Percentiles rank a stretch among this genome's conserved stretches.
These are phyloP conservation scores for Metallyticus violacea DNA, from an alignment of 2,888 invertebrate genomes.

Conservation along the genomic window DNA sequence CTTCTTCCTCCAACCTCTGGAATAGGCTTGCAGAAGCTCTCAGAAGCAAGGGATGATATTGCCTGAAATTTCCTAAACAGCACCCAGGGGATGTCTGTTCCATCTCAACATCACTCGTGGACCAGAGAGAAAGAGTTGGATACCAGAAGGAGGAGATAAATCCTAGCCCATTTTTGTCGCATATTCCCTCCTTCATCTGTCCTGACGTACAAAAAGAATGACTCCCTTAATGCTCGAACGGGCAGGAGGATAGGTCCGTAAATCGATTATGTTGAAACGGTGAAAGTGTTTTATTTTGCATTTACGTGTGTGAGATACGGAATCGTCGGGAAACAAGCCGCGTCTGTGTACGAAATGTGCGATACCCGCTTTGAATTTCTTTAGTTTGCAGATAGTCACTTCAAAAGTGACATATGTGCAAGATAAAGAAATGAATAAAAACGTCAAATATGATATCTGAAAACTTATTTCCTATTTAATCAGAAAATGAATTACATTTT, in stretches of 20 bases:
- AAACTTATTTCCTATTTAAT: too few species aligned
- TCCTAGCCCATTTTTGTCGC: conserved; percentile 7
- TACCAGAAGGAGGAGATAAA: conserved; percentile 2
- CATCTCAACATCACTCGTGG: not conserved
- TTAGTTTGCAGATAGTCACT: not conserved
- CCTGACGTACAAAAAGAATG: not conserved
- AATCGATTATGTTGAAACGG: conserved; percentile 8
- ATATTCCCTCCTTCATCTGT: too few species aligned
- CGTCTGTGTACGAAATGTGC: not conserved
- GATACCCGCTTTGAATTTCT: conserved; percentile 8
- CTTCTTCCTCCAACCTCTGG: not conserved
- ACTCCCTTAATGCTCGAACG: not conserved
- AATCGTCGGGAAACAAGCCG: conserved; percentile 1
- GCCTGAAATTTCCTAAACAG: conserved; percentile 10
- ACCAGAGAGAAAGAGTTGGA: not conserved
- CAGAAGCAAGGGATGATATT: not conserved
- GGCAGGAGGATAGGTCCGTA: not conserved
- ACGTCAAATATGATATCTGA: too few species aligned
- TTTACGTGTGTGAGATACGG: not conserved
- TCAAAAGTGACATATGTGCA: not conserved
- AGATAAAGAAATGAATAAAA: too few species aligned
- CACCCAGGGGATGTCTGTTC: not conserved
- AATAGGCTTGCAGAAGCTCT: not conserved
- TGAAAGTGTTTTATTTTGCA: not conserved
- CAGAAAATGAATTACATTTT: too few species aligned